Percentiles rank a stretch among this genome's conserved stretches.
Evolutionary conservation across 2,797 vertebrate species (phyloP).

Genomic region (Bovichtus variegatus): DNA sequence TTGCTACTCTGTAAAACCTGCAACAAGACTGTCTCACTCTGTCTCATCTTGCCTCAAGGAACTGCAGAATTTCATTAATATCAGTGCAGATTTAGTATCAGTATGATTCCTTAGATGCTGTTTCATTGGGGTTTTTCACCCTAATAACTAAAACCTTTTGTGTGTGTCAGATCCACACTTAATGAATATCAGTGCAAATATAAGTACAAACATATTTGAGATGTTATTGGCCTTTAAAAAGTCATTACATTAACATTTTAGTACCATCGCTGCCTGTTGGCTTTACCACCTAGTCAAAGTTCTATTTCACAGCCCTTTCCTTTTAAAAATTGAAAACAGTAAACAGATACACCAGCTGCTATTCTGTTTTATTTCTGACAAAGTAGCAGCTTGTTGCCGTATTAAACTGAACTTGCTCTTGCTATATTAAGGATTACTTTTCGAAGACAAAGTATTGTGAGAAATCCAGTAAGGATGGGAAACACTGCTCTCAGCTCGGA

Average conservation of each 20-base stretch:
- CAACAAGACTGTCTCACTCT: conserved; percentile 46
- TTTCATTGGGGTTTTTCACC: conserved; percentile 14
- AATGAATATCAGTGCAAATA: no score
- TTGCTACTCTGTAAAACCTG: conserved; percentile 61
- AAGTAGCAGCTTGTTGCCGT: background rate
- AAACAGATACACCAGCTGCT: background rate
- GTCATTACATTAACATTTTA: background rate
- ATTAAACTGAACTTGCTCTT: background rate
- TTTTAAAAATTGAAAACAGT: background rate
- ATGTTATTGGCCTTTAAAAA: background rate
- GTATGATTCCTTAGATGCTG: conserved; percentile 27
- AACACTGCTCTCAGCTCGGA: background rate
- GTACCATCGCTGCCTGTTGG: background rate
- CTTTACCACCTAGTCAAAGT: background rate
- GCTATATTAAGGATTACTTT: background rate
- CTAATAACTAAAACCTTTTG: conserved; percentile 6
- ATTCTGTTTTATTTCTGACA: background rate
- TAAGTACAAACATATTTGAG: background rate
- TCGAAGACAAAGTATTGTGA: no score
- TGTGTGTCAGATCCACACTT: no score
- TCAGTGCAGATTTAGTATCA: conserved; percentile 33
- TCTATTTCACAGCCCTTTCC: background rate
- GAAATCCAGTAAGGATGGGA: background rate
- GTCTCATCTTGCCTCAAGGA: conserved; percentile 57
- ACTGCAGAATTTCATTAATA: conserved; percentile 56